A percentile compares a stretch with the other conserved stretches of the same genome.
Evolutionary conservation across 2,888 invertebrate genomes (phyloP).

Genomic region (Euclidia mi): DNA sequence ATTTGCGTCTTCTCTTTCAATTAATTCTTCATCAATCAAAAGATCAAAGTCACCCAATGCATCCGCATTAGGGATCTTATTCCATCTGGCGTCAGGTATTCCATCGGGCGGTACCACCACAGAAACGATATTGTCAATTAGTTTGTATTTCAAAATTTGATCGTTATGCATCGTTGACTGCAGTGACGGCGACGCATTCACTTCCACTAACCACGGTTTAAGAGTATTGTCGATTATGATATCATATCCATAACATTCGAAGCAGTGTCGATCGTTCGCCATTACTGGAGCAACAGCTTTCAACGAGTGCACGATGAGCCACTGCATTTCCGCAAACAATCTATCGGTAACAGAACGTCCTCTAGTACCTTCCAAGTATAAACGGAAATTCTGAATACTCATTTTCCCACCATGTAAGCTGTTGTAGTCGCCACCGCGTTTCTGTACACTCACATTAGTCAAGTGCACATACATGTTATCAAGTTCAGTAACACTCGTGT

Average conservation of each 20-base stretch:
- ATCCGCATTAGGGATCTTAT: constrained; percentile 94
- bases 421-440: constrained; percentile 99
- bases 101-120: constrained; percentile 97
- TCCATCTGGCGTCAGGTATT: constrained; percentile 97
- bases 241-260: constrained; percentile 98
- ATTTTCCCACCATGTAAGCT: constrained; percentile 98
- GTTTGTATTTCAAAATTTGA: constrained; percentile 97
- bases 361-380: constrained; percentile 97
- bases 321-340: too few species aligned
- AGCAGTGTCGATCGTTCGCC: constrained; percentile 98
- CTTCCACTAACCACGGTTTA: constrained; percentile 98
- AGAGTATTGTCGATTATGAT: constrained; percentile 98
- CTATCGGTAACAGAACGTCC: too few species aligned
- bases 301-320: constrained; percentile 97
- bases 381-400: constrained; percentile 97
- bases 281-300: constrained; percentile 98
- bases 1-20: constrained; percentile 91
- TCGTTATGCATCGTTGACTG: constrained; percentile 98
- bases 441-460: constrained; percentile 99
- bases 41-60: constrained; percentile 95
- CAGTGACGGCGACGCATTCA: constrained; percentile 98
- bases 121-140: constrained; percentile 97
- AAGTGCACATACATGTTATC: constrained; percentile 99
- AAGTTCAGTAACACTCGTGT: constrained; percentile 95
- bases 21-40: constrained; percentile 95